Evolutionary conservation across 2,888 invertebrate species (phyloP).

Genomic region (Falcaria lacertinaria): DNA sequence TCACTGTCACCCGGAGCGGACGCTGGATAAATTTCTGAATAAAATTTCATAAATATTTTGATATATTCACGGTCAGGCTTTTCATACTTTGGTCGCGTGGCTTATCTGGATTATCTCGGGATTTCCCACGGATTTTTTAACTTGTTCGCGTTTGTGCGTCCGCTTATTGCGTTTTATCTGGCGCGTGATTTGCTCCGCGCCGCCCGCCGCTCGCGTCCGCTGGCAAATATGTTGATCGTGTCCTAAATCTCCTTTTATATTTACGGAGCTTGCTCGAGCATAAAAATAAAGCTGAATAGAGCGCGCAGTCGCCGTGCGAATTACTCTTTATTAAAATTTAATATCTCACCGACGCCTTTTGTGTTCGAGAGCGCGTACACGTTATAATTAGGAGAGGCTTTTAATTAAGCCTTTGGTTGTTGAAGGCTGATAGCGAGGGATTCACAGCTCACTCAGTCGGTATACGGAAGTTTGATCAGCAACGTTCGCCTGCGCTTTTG

Average conservation of each 20-base stretch:
- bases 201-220: slow-evolving; percentile 28
- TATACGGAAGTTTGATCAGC: not conserved
- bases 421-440: slow-evolving; percentile 16
- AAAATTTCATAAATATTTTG: slow-evolving; percentile 71
- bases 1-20: slow-evolving; percentile 35
- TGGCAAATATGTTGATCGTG: slow-evolving; percentile 60
- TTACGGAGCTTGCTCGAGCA: slow-evolving; percentile 42
- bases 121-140: slow-evolving; percentile 61
- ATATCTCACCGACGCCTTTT: slow-evolving; percentile 47
- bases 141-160: slow-evolving; percentile 62
- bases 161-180: slow-evolving; percentile 64
- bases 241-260: slow-evolving; percentile 50
- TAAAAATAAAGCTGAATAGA: slow-evolving; percentile 48
- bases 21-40: slow-evolving; percentile 55
- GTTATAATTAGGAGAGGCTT: slow-evolving; percentile 44
- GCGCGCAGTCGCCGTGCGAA: slow-evolving; percentile 31
- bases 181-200: slow-evolving; percentile 48
- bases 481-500: too few species aligned
- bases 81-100: slow-evolving; percentile 70
- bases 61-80: slow-evolving; percentile 76
- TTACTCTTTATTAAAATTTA: slow-evolving; percentile 63
- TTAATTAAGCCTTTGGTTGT: slow-evolving; percentile 42
- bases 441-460: slow-evolving; percentile 1
- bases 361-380: slow-evolving; percentile 37
- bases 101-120: slow-evolving; percentile 74